Conservation (phyloP, 1,140 invertebrate species). For the Caerostris darwini region DNA sequence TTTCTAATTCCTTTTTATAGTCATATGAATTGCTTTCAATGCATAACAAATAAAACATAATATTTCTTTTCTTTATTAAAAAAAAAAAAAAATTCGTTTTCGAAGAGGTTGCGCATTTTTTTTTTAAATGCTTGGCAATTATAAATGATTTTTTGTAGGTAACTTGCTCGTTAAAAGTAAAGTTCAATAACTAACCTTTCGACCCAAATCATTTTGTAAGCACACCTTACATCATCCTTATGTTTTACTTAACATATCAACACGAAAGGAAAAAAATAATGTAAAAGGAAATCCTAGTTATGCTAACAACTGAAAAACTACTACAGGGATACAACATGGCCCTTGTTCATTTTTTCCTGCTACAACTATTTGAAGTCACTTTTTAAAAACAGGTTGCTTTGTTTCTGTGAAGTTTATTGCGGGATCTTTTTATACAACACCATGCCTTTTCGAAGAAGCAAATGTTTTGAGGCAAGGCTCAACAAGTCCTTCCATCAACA, state of each 20-base stretch:
- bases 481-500: not conserved
- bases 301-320: not conserved
- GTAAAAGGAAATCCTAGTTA: not conserved
- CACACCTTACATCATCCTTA: no score
- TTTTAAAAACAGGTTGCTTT: not conserved
- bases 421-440: not conserved
- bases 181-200: no score
- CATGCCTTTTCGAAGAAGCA: not conserved
- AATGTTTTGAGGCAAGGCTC: not conserved
- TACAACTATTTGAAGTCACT: constrained; percentile 7
- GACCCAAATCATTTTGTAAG: no score
- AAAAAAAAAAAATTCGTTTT: no score
- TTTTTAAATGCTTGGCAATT: no score
- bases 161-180: no score
- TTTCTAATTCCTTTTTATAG: no score
- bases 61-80: no score
- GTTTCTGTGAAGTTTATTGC: not conserved
- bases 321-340: not conserved
- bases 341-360: not conserved
- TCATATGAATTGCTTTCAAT: no score
- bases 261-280: not conserved
- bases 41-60: no score
- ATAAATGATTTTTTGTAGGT: no score
- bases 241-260: not conserved
- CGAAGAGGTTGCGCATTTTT: no score